These are phyloP conservation scores for Erythrolamprus reginae DNA, from an alignment of 2,113 vertebrate species.

Conservation along the genomic window DNA sequence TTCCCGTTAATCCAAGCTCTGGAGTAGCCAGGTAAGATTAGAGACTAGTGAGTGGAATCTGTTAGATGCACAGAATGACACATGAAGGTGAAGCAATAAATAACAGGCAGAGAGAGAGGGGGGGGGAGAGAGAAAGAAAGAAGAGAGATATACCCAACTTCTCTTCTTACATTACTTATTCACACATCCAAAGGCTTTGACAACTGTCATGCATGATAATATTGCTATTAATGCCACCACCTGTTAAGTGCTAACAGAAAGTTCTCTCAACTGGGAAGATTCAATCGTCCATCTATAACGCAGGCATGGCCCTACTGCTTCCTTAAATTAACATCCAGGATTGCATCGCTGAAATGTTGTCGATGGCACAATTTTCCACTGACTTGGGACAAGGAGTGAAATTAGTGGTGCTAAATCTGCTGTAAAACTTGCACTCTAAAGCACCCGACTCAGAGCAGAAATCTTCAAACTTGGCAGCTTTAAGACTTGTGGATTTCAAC, in stretches of 20 bases:
- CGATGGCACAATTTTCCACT: not conserved
- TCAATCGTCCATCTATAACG: not conserved
- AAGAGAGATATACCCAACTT: not conserved
- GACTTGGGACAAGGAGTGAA: not conserved
- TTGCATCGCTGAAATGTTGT: not conserved
- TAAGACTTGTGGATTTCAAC: no score
- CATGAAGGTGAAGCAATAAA: not conserved
- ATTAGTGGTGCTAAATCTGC: not conserved
- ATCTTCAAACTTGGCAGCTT: no score
- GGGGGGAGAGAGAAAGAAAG: no score
- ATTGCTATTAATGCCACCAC: not conserved
- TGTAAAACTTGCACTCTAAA: not conserved
- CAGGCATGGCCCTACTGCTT: not conserved
- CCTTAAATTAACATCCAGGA: not conserved
- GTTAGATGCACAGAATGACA: not conserved
- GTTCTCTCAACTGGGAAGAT: not conserved
- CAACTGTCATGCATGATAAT: not conserved
- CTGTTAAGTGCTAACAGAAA: not conserved
- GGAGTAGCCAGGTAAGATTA: not conserved
- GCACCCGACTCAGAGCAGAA: no score
- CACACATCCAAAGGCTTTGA: not conserved
- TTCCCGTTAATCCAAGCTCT: not conserved
- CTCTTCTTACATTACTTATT: not conserved
- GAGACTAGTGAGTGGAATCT: not conserved
- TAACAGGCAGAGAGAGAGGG: not conserved